These are phyloP conservation scores for Ctenoplectra terminalis DNA, from an alignment of 1,140 invertebrate genomes.

Conservation along the genomic window DNA sequence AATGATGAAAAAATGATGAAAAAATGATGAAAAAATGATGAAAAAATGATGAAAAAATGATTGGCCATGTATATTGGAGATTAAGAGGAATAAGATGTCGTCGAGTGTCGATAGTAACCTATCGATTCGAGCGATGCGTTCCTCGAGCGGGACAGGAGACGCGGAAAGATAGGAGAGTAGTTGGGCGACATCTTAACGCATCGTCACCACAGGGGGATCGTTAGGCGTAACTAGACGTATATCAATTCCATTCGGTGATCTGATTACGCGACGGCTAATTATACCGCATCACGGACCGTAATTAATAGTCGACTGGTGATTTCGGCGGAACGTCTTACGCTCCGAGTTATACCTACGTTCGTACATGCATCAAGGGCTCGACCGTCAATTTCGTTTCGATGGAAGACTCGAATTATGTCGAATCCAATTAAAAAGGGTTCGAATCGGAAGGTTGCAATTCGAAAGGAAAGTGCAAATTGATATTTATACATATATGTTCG, in stretches of 20 bases:
- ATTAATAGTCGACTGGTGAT: conserved; percentile 75
- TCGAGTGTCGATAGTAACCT: background rate
- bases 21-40: too few species aligned
- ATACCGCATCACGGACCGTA: conserved; percentile 75
- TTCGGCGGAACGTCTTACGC: conserved; percentile 43
- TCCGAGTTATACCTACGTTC: background rate
- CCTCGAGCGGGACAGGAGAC: background rate
- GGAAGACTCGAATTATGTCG: too few species aligned
- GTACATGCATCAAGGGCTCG: too few species aligned
- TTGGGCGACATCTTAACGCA: conserved; percentile 75
- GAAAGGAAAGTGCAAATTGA: too few species aligned
- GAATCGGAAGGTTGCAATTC: too few species aligned
- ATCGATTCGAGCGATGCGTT: background rate
- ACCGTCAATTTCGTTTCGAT: background rate
- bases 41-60: too few species aligned
- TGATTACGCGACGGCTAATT: conserved; percentile 78
- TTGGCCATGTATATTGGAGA: too few species aligned
- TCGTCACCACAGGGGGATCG: conserved; percentile 79
- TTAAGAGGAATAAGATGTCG: too few species aligned
- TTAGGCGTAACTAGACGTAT: conserved; percentile 77
- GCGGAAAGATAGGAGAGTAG: conserved; percentile 16
- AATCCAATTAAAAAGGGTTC: too few species aligned
- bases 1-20: too few species aligned
- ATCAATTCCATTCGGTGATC: conserved; percentile 74
- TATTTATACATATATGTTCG: too few species aligned